Base-by-base conservation (phyloP, 2,113 vertebrate species). In the Leptodactylus fuscus region DNA sequence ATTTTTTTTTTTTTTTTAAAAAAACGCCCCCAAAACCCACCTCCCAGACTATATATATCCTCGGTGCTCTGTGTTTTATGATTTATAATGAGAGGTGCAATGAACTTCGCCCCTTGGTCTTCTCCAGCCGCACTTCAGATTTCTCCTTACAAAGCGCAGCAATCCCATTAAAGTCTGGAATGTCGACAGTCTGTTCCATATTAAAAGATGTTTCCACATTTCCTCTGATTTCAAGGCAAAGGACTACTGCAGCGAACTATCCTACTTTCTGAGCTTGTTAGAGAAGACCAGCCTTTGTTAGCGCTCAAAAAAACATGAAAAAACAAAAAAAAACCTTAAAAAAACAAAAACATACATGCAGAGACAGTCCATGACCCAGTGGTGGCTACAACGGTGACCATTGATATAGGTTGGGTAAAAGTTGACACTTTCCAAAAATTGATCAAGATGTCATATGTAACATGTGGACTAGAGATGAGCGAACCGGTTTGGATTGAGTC, bases 191-290 rank as follows among this genome's bases (percentile, higher is more conserved):
- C 49, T 60, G 77, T 29, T 58, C 36, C 44, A 9, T 73, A 29
- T 73, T 67, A 32, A n/a, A 36, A 69, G 65, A 62, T 86, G 67
- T 60, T 79, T 80, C 73, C 62, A 48, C 53, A 81, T 81, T 86
- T 41, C 77, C 51, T 80, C 76, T 60, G 65, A 81, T 81, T 81
- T 46, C 44, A 34, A 85, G 69, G 48, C 58, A 79, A 73, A 73
- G 48, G 76, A 80, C 76, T 60, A 60, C 36, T 81, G 77, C 65
- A 32, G 77, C 60, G 51, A 86, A 81, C 48, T 86, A 81, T 55
- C 77, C 77, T 60, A 81, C 34, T 81, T 86, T 86, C 83, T 67
- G 22, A 60, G 76, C 84, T 73, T 49, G 44, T 86, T 86, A 86
- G 78, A 58, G 15, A 24, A 60, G 77, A 73, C 36, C 32, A 20